A percentile compares a stretch with the other conserved stretches of the same genome.
These are phyloP conservation scores for Otocyon megalotis DNA, from an alignment of 2,113 vertebrate genomes.

Conservation along the genomic window DNA sequence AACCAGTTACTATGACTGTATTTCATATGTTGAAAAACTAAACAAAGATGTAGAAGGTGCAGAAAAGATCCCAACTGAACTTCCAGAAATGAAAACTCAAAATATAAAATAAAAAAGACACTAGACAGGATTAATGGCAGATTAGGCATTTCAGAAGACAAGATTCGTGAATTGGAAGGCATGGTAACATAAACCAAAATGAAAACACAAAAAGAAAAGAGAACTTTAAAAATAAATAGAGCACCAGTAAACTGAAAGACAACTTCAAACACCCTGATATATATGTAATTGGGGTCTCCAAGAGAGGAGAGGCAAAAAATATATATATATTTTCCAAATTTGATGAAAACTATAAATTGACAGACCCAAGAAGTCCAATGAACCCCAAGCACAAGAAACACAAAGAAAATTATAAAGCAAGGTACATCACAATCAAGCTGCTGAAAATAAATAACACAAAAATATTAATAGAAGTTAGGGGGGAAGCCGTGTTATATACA, in stretches of 20 bases:
- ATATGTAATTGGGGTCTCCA: neutral
- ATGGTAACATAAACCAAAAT: neutral
- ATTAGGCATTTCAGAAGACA: constrained; percentile 31
- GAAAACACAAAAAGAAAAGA: neutral
- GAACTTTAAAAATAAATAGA: neutral
- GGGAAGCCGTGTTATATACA: neutral
- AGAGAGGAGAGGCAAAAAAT: neutral
- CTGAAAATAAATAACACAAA: constrained; percentile 6
- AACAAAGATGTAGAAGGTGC: neutral
- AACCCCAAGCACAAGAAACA: neutral
- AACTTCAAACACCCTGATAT: neutral
- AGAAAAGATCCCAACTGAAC: neutral
- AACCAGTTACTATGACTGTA: neutral
- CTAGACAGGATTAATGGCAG: neutral
- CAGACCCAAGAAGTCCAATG: neutral
- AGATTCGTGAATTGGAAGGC: constrained; percentile 12
- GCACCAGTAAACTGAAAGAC: neutral
- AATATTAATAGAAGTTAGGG: neutral
- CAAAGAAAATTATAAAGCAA: constrained; percentile 1
- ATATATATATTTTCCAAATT: neutral
- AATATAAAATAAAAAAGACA: neutral
- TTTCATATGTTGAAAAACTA: constrained; percentile 11
- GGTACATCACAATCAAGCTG: neutral
- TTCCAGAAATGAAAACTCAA: neutral
- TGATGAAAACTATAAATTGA: constrained; percentile 15